Conservation (phyloP, 2,888 invertebrate genomes). For the Drosophila stalkeri region DNA sequence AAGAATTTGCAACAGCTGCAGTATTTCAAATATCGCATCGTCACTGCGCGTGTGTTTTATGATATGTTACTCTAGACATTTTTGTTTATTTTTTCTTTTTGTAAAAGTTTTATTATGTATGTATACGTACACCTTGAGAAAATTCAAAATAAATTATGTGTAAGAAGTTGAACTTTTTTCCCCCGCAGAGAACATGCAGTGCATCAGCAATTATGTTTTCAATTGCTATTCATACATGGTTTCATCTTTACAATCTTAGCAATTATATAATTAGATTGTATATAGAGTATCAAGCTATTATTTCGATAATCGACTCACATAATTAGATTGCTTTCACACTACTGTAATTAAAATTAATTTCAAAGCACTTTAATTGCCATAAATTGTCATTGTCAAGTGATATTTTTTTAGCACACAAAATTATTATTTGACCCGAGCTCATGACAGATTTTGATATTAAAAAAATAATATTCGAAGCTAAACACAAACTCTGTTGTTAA, state of each 20-base stretch:
- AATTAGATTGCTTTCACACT: neutral
- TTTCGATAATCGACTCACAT: no score
- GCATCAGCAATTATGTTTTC: neutral
- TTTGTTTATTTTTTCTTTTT: neutral
- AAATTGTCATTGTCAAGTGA: slow-evolving; percentile 15
- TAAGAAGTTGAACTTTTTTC: neutral
- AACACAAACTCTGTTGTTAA: neutral
- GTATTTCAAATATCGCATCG: neutral
- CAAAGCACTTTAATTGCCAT: slow-evolving; percentile 23
- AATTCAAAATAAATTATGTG: neutral
- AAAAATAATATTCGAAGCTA: neutral
- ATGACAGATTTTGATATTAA: neutral
- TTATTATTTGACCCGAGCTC: neutral
- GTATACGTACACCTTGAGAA: neutral
- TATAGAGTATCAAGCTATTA: no score
- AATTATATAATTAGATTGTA: neutral
- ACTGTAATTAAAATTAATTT: slow-evolving; percentile 47
- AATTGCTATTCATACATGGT: neutral
- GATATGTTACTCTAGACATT: slow-evolving; percentile 14
- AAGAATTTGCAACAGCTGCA: slow-evolving; percentile 42
- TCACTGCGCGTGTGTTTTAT: slow-evolving; percentile 19
- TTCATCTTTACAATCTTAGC: neutral
- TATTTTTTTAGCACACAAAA: slow-evolving; percentile 13
- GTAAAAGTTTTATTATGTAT: neutral
- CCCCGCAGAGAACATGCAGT: neutral